Conservation (phyloP, 1,140 invertebrate species). For the Chironomus striatipennis region DNA sequence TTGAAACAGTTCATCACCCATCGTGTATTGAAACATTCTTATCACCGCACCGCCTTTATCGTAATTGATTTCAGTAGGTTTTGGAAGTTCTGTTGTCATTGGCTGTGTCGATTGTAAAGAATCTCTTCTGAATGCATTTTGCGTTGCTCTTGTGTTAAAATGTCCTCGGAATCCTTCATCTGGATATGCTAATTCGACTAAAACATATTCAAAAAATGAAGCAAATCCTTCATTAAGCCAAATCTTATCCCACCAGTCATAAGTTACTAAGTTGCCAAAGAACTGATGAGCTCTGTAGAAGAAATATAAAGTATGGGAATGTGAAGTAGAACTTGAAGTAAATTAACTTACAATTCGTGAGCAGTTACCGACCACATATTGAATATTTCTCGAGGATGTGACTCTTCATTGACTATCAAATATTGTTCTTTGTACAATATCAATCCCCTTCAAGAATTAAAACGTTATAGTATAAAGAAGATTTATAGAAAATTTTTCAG, state of each 20-base stretch:
- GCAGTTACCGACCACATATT: constrained; percentile 34
- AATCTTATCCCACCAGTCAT: constrained; percentile 43
- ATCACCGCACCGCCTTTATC: constrained; percentile 61
- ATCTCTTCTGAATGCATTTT: constrained; percentile 52
- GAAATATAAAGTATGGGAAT: neutral
- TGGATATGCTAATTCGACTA: constrained; percentile 43
- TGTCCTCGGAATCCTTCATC: constrained; percentile 67
- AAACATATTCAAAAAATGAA: constrained; percentile 44
- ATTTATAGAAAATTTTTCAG: neutral
- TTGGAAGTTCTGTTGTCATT: constrained; percentile 59
- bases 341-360: constrained; percentile 46
- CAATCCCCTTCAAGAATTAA: neutral
- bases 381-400: constrained; percentile 24
- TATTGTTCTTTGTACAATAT: constrained; percentile 7
- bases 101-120: constrained; percentile 55
- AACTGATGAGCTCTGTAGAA: constrained; percentile 48
- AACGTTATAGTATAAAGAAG: neutral
- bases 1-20: constrained; percentile 54
- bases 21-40: constrained; percentile 61
- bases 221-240: constrained; percentile 67
- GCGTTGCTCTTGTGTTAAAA: constrained; percentile 58
- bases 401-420: constrained; percentile 27
- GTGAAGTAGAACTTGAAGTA: neutral
- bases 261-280: constrained; percentile 62
- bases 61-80: constrained; percentile 67